These are phyloP conservation scores for Xyliphius kryptos DNA, from an alignment of 2,113 vertebrate species.

Conservation along the genomic window DNA sequence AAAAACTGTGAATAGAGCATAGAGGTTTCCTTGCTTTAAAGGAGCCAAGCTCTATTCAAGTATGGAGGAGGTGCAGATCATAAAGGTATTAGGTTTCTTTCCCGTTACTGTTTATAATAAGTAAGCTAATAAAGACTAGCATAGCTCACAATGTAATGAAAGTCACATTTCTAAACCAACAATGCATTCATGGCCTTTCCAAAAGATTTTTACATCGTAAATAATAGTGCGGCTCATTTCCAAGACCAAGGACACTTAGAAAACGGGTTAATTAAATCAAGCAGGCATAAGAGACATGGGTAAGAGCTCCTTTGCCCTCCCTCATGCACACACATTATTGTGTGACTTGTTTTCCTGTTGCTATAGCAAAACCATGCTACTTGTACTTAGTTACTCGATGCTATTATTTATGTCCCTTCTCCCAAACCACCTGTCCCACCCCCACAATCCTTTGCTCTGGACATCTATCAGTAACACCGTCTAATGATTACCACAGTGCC, in stretches of 20 bases:
- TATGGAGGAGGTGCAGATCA: no score
- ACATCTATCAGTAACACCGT: conserved; percentile 40
- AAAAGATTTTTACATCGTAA: no score
- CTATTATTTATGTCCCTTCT: conserved; percentile 42
- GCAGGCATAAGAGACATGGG: conserved; percentile 17
- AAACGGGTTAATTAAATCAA: conserved; percentile 27
- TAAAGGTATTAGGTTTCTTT: no score
- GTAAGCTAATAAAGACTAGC: no score
- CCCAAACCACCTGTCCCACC: conserved; percentile 42
- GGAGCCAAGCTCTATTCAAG: no score
- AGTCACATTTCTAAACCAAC: no score
- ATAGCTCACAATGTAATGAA: no score
- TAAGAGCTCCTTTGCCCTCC: conserved; percentile 17
- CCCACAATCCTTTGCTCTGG: conserved; percentile 37
- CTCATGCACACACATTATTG: conserved; percentile 33
- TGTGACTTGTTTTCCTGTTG: conserved; percentile 43
- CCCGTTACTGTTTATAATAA: no score
- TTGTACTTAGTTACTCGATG: conserved; percentile 48
- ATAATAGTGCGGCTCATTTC: conserved; percentile 3
- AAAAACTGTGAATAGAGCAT: no score
- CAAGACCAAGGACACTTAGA: conserved; percentile 16
- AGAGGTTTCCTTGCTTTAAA: no score
- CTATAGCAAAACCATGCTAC: conserved; percentile 37
- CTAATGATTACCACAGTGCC: conserved; percentile 46
- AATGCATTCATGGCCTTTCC: no score